Conservation (phyloP, 1,140 invertebrate species). For the Platyscapa corneri region DNA sequence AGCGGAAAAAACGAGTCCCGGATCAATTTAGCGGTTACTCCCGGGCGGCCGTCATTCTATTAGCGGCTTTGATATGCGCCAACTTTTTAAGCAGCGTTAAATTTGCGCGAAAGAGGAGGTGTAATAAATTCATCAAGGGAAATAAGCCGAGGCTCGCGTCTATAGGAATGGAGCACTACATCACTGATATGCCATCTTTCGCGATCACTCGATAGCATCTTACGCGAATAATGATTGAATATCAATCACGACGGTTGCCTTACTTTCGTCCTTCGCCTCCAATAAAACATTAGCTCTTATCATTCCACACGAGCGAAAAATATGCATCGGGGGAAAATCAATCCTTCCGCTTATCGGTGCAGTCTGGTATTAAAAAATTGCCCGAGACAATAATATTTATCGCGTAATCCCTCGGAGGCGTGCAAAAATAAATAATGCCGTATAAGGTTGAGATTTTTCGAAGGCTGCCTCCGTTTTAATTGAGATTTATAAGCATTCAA, state of each 20-base stretch:
- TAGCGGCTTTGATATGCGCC: conserved; percentile 9
- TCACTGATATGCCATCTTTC: background rate
- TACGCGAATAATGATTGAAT: background rate
- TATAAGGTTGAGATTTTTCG: background rate
- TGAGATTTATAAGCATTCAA: background rate
- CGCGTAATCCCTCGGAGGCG: too few species aligned
- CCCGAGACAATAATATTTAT: background rate
- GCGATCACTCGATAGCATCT: background rate
- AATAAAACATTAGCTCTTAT: too few species aligned
- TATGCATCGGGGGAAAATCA: too few species aligned
- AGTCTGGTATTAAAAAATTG: too few species aligned
- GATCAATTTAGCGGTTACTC: conserved; percentile 25
- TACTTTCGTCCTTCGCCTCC: background rate
- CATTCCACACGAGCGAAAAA: too few species aligned
- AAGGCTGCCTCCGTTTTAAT: background rate
- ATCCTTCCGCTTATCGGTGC: too few species aligned
- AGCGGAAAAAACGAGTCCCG: conserved; percentile 8
- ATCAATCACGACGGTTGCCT: background rate
- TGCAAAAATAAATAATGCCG: background rate
- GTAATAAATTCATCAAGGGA: conserved; percentile 3
- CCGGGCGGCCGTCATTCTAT: conserved; percentile 21
- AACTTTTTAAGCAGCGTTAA: conserved; percentile 22
- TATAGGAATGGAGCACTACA: background rate
- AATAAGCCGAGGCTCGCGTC: background rate
- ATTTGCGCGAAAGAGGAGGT: background rate